phyloP scores from a whole-genome alignment of 2,797 vertebrate species.

The Vultur gryphus region DNA sequence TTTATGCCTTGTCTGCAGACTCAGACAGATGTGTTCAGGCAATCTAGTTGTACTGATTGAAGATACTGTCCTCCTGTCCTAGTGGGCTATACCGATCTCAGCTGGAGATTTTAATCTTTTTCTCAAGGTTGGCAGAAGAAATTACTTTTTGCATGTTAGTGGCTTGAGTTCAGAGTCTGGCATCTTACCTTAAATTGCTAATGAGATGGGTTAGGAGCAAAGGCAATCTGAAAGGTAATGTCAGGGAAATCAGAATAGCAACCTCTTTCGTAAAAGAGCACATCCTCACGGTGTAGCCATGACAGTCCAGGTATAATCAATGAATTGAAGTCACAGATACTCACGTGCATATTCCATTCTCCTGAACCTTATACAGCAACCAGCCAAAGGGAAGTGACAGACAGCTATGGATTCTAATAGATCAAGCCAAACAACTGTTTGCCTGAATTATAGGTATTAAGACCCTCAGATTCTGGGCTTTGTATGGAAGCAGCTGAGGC shows the following conservation, averaged over 20 bases:
- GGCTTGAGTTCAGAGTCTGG: background rate
- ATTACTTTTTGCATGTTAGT: background rate
- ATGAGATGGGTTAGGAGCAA: background rate
- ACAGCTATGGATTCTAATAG: background rate
- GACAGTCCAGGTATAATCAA: background rate
- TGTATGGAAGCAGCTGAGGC: background rate
- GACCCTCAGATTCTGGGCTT: background rate
- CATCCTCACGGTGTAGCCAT: background rate
- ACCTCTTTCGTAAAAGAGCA: background rate
- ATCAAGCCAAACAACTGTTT: background rate
- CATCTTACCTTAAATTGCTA: background rate
- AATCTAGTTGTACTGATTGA: background rate
- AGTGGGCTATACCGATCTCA: rapidly evolving
- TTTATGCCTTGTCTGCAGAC: background rate
- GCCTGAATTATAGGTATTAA: background rate
- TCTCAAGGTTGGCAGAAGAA: background rate
- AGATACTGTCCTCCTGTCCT: background rate
- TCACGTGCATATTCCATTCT: background rate
- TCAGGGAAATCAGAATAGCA: background rate
- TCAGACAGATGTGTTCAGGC: background rate
- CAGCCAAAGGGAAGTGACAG: background rate
- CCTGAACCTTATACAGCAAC: background rate
- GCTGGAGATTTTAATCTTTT: background rate
- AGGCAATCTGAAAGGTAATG: background rate
- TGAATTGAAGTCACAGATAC: background rate